Evolutionary conservation across 2,888 invertebrate genomes (phyloP).

Genomic region (Orthosia cruda): DNA sequence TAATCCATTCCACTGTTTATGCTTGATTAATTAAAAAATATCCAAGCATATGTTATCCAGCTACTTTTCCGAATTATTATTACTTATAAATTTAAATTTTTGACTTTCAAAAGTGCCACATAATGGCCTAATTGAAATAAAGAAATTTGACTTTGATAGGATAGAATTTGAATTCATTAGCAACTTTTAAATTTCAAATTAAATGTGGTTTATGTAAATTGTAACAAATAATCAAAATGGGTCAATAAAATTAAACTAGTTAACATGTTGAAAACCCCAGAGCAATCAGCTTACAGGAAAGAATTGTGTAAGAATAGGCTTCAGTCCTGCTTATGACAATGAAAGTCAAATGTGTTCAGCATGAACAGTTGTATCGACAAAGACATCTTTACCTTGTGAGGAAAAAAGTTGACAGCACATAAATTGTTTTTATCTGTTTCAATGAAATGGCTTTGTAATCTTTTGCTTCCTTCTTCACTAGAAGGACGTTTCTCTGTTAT

Average conservation of each 20-base stretch:
- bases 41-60: too few species aligned
- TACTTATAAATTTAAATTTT: too few species aligned
- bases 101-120: too few species aligned
- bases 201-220: conserved; percentile 5
- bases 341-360: background rate
- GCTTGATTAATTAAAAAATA: too few species aligned
- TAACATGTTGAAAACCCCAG: background rate
- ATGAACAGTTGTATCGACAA: conserved; percentile 9
- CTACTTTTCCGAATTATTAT: too few species aligned
- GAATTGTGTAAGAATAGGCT: too few species aligned
- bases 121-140: too few species aligned
- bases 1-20: too few species aligned
- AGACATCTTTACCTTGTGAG: conserved; percentile 42
- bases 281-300: background rate
- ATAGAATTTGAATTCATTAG: background rate
- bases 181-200: background rate
- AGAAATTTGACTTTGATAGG: too few species aligned
- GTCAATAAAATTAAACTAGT: background rate
- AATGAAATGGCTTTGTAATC: conserved; percentile 51
- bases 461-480: conserved; percentile 43
- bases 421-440: conserved; percentile 54
- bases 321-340: background rate
- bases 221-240: background rate
- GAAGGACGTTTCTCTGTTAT: conserved; percentile 44
- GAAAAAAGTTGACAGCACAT: conserved; percentile 45